Evolutionary conservation across 2,888 invertebrate species (phyloP).

Genomic region (Hedychridium roseum): DNA sequence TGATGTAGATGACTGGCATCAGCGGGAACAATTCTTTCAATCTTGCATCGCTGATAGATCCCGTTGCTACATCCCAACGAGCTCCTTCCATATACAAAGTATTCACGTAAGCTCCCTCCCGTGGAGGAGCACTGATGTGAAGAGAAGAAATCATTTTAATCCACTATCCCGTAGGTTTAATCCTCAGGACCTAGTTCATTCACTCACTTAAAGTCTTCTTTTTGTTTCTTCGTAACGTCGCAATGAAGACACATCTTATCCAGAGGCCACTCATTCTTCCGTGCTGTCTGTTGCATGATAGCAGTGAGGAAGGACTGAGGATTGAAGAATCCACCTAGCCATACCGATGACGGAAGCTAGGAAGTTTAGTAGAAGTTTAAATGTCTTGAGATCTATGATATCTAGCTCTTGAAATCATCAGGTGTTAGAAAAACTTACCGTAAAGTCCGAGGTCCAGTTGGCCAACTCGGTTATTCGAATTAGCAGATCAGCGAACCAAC

Average conservation of each 20-base stretch:
- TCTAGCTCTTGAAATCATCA: too few relatives aligned
- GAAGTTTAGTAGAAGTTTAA: too few relatives aligned
- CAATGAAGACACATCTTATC: slow-evolving; percentile 96
- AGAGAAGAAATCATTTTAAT: too few relatives aligned
- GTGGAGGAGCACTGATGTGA: slow-evolving; percentile 79
- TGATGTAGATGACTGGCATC: slow-evolving; percentile 90
- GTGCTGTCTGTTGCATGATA: slow-evolving; percentile 96
- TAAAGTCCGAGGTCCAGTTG: slow-evolving; percentile 88
- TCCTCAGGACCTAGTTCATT: neutral
- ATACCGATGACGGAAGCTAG: slow-evolving; percentile 84
- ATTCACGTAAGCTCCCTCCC: slow-evolving; percentile 91
- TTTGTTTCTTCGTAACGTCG: slow-evolving; percentile 90
- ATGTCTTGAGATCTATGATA: too few relatives aligned
- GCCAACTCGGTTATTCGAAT: slow-evolving; percentile 82
- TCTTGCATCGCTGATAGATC: slow-evolving; percentile 82
- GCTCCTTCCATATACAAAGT: slow-evolving; percentile 94
- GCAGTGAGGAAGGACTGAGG: slow-evolving; percentile 96
- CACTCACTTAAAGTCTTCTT: slow-evolving; percentile 81
- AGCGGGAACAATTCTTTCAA: slow-evolving; percentile 90
- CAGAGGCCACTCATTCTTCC: slow-evolving; percentile 95
- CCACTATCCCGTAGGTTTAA: neutral
- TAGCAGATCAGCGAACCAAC: slow-evolving; percentile 89
- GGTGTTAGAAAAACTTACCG: slow-evolving; percentile 63
- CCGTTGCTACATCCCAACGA: slow-evolving; percentile 84
- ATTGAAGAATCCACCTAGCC: slow-evolving; percentile 96